Conservation (phyloP, 2,113 vertebrate genomes). For the Deroptyus accipitrinus region DNA sequence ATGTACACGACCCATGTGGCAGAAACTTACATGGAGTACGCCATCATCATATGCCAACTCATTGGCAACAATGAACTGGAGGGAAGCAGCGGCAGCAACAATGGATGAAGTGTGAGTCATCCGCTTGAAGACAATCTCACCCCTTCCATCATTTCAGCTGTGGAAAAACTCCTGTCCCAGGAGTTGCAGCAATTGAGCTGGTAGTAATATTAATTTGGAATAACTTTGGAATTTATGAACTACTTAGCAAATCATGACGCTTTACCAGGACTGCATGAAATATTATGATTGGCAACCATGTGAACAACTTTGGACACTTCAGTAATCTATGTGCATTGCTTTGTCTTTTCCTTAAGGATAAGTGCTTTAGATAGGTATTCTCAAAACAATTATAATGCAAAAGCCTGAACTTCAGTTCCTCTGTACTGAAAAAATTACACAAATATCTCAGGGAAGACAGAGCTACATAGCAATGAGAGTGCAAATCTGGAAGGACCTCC, state of each 20-base stretch:
- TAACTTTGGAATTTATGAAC: neutral
- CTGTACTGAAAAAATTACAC: neutral
- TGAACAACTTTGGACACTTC: neutral
- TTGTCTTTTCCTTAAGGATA: neutral
- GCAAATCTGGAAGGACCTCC: neutral
- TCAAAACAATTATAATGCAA: neutral
- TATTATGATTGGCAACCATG: neutral
- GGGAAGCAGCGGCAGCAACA: no score
- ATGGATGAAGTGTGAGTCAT: no score
- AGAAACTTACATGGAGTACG: no score
- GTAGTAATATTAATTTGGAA: neutral
- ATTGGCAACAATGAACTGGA: no score
- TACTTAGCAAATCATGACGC: neutral
- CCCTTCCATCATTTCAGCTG: no score
- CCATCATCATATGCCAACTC: no score
- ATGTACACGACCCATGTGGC: no score
- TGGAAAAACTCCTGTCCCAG: no score
- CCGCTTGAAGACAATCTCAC: no score
- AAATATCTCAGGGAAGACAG: neutral
- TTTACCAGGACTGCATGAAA: neutral
- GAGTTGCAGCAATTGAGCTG: neutral
- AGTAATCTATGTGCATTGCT: neutral
- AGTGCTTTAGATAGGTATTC: neutral
- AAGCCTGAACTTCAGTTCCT: neutral
- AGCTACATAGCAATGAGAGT: neutral